Evolutionary conservation across 2,888 invertebrate genomes (phyloP), one percentile per base, ranked within the genome.

Genomic region (Cryptophagus acutangulus): DNA sequence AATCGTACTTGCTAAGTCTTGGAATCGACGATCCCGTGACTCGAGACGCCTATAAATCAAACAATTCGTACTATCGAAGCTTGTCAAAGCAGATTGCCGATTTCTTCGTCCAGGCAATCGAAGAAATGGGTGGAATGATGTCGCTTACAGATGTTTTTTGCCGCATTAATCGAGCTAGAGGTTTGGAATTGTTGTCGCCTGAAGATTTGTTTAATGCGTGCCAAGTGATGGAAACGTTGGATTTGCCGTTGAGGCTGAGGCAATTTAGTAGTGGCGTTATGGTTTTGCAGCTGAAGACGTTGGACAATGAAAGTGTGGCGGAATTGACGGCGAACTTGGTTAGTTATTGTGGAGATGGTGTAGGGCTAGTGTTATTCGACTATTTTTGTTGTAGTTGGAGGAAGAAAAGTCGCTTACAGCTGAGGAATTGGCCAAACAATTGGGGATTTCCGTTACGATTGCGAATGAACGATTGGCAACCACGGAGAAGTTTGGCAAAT

Each of bases 21-120:
- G 99, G 99, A 54, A 94, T 99, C 51, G 92, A 93, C 61, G 96
- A 99, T 73, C 97, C 97, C 1, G 97, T 97, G 0, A 97, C 96
- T 0, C 80, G 94, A 61, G 91, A 91, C 59, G 80, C 87, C 8
- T 92, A 84, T 62, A 86, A 87, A 61, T 86, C 84, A 38, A 89
- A 90, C 49, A 82, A 82, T 9, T 84, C 85, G 47, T 97, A 93
- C 67, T 90, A 87, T 65, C 74, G 77, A 56, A 84, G 87, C 54
- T 70, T 99, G 34, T 90, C 94, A 0, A 82, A 81, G 59, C 88
- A 99, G 72, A 78, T 97, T 33, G 82, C 85, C 31, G 81, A 82
- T 56, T 84, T 91, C 65, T 73, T 97, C 55, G 75, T 83, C 44
- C 81, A 82, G 59, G 88, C 90, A 14, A 76, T 95, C 41, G 80